A percentile compares a stretch with the other conserved stretches of the same genome.
These are phyloP conservation scores for Drosophila erecta DNA, from an alignment of 1,140 invertebrate species.

Conservation along the genomic window DNA sequence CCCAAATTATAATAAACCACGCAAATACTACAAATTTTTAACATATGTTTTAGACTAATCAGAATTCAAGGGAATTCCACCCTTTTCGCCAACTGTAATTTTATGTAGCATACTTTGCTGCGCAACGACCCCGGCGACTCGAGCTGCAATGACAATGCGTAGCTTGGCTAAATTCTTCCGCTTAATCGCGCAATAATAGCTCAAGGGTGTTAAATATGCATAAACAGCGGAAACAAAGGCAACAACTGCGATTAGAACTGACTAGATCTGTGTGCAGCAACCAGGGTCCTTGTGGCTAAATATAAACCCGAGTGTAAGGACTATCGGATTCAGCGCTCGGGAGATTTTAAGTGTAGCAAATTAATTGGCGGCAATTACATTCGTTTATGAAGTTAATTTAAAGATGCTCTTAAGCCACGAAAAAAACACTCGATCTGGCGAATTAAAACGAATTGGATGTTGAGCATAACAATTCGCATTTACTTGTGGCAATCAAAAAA, in stretches of 20 bases:
- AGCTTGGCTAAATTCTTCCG: slow-evolving; percentile 62
- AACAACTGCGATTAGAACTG: slow-evolving; percentile 48
- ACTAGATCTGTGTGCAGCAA: slow-evolving; percentile 37
- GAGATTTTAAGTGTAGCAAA: slow-evolving; percentile 14
- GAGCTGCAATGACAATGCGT: slow-evolving; percentile 47
- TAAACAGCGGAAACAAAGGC: slow-evolving; percentile 37
- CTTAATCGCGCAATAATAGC: slow-evolving; percentile 76
- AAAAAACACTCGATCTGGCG: neutral
- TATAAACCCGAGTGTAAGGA: slow-evolving; percentile 1
- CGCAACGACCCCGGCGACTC: slow-evolving; percentile 29
- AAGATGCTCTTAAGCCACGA: neutral
- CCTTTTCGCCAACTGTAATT: slow-evolving; percentile 9
- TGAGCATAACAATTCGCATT: neutral
- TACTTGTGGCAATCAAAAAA: slow-evolving; percentile 23
- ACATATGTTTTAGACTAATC: neutral
- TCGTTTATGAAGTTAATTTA: slow-evolving; percentile 13
- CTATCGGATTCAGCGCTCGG: neutral
- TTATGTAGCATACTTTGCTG: slow-evolving; percentile 53
- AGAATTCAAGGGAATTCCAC: neutral
- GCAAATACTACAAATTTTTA: no score
- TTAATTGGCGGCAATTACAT: slow-evolving; percentile 8
- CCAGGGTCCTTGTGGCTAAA: slow-evolving; percentile 11
- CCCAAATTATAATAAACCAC: no score
- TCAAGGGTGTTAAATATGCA: slow-evolving; percentile 63
- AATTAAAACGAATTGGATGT: slow-evolving; percentile 11